phyloP scores from a whole-genome alignment of 2,888 invertebrate genomes.

The Ommatoiulus sabulosus region DNA sequence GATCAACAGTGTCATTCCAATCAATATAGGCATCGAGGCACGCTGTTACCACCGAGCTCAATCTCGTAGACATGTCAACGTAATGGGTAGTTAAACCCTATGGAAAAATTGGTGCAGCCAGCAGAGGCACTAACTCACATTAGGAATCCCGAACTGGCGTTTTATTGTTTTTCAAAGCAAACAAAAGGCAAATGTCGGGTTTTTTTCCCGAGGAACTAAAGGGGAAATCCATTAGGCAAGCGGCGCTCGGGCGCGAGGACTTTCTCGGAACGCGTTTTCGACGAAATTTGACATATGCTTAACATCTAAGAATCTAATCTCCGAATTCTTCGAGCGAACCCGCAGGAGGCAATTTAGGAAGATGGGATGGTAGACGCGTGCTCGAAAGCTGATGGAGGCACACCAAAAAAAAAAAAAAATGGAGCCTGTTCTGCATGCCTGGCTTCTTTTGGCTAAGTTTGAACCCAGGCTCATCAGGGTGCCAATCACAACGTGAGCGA shows the following conservation, averaged over 20 bases:
- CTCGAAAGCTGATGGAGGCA: no score
- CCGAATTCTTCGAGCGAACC: background rate
- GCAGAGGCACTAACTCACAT: conserved; percentile 21
- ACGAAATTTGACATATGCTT: conserved; percentile 52
- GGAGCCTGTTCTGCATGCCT: no score
- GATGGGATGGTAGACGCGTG: background rate
- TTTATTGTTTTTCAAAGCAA: conserved; percentile 20
- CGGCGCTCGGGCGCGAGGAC: background rate
- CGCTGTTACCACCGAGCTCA: conserved; percentile 1
- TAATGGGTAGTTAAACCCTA: conserved; percentile 1
- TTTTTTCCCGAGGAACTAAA: background rate
- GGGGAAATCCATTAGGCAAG: background rate
- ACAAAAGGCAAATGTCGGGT: conserved; percentile 13
- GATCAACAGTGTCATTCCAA: conserved; percentile 34
- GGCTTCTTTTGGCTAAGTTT: no score
- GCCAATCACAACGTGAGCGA: no score
- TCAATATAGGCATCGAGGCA: background rate
- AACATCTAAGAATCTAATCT: conserved; percentile 50
- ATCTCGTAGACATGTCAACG: conserved; percentile 24
- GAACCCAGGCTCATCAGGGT: no score
- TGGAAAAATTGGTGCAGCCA: conserved; percentile 34
- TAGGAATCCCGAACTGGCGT: conserved; percentile 18
- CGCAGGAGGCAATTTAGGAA: conserved; percentile 27
- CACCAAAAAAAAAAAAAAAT: no score
- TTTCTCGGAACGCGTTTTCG: conserved; percentile 52